Evolutionary conservation across 2,888 invertebrate genomes (phyloP).

Genomic region (Lissonota sp.): DNA sequence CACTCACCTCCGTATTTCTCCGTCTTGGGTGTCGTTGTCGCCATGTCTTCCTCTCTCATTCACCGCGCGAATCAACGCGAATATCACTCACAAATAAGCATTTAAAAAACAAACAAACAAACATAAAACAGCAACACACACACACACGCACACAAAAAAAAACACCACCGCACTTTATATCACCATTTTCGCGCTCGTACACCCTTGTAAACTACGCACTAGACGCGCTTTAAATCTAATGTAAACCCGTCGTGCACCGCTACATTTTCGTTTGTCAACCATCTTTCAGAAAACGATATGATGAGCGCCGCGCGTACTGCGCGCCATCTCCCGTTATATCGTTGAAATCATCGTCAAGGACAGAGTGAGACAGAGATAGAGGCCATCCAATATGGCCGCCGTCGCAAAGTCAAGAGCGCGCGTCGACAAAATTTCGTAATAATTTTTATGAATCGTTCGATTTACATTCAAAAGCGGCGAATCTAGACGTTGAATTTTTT

Average conservation of each 20-base stretch:
- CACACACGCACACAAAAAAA: conserved; percentile 29
- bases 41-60: conserved; percentile 68
- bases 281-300: conserved; percentile 77
- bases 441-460: no score
- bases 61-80: conserved; percentile 55
- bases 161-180: conserved; percentile 73
- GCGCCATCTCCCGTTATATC: conserved; percentile 72
- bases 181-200: conserved; percentile 78
- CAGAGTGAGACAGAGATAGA: neutral
- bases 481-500: no score
- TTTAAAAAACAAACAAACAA: no score
- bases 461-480: no score
- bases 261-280: conserved; percentile 83
- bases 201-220: conserved; percentile 77
- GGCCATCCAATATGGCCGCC: conserved; percentile 33
- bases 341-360: conserved; percentile 57
- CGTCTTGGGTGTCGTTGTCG: conserved; percentile 82
- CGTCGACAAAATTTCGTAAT: neutral
- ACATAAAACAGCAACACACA: neutral
- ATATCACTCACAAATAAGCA: neutral
- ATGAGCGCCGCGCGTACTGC: conserved; percentile 67
- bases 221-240: conserved; percentile 81
- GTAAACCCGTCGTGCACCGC: conserved; percentile 82
- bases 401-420: neutral
- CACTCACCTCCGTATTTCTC: conserved; percentile 82